Evolutionary conservation across 2,113 vertebrate species (phyloP), one percentile per base, ranked within the genome.

Genomic region (Melanostigma gelatinosum): DNA sequence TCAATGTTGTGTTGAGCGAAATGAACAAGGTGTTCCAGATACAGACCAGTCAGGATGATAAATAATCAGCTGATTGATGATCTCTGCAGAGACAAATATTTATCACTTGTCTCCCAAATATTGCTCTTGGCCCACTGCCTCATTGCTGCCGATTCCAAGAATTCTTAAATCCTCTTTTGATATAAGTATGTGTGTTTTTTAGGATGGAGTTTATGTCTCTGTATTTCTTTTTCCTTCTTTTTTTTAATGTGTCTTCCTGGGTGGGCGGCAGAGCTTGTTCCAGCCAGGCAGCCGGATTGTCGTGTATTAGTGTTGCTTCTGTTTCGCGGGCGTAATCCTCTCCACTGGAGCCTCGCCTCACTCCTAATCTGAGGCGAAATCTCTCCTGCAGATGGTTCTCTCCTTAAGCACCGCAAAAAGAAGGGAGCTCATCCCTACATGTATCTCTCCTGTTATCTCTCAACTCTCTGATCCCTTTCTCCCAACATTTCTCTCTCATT

Each of bases 331-430:
- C 18, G 32, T 93, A 92, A 94, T 94, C 92, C 90, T 72, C 91
- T 91, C 74, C 72, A 48, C 88, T 87, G 87, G 88, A 93, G 87
- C 87, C 75, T 90, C 29, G 77, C 87, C 85, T 92, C 81, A 61
- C 82, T 90, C 87, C 94, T 97, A 95, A 96, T 97, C 95, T 95
- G 94, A 93, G 92, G 91, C 93, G 94, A 93, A 93, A 96, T 96
- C 95, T 93, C 94, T 94, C 90, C 91, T 95, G 89, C 96, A 96
- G 95, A 96, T 96, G 96, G 93, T 95, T 95, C 88, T 67, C 94
- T 95, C 93, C 95, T 96, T 96, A 96, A 96, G 93, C 94, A 94
- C 94, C 79, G 92, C 87, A 94, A 94, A 95, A 95, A 93, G 91
- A 96, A 92, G 94, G 94, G 86, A 95, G 95, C 85, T 79, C 89